These are phyloP conservation scores for Peromyscus maniculatus DNA, from an alignment of 2,113 vertebrate genomes.

Conservation along the genomic window DNA sequence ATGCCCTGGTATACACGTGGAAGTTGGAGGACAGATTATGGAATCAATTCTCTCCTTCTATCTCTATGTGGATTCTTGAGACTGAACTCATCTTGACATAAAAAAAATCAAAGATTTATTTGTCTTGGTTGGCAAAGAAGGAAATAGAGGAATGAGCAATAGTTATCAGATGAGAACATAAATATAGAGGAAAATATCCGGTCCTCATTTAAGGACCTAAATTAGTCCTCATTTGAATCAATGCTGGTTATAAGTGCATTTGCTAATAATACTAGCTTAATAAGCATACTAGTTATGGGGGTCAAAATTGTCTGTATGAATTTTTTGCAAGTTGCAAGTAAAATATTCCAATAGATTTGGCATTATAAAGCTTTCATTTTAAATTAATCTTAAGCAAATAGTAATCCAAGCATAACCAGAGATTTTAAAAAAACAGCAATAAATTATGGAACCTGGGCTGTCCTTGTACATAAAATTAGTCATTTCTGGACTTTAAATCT, in stretches of 20 bases:
- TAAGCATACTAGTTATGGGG: background rate
- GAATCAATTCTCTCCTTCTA: background rate
- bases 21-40: background rate
- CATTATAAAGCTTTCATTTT: background rate
- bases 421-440: background rate
- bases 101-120: background rate
- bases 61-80: background rate
- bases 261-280: background rate
- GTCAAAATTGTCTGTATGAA: background rate
- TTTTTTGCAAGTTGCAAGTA: background rate
- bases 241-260: background rate
- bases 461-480: background rate
- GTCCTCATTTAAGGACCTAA: background rate
- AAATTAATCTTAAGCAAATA: background rate
- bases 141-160: background rate
- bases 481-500: background rate
- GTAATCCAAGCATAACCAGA: background rate
- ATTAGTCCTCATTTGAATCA: constrained; percentile 2
- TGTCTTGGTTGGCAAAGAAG: background rate
- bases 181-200: background rate
- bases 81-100: background rate
- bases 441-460: background rate
- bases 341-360: background rate
- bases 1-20: background rate
- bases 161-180: background rate